Evolutionary conservation across 2,797 vertebrate genomes (phyloP).

Genomic region (Adrianichthys oophorus): DNA sequence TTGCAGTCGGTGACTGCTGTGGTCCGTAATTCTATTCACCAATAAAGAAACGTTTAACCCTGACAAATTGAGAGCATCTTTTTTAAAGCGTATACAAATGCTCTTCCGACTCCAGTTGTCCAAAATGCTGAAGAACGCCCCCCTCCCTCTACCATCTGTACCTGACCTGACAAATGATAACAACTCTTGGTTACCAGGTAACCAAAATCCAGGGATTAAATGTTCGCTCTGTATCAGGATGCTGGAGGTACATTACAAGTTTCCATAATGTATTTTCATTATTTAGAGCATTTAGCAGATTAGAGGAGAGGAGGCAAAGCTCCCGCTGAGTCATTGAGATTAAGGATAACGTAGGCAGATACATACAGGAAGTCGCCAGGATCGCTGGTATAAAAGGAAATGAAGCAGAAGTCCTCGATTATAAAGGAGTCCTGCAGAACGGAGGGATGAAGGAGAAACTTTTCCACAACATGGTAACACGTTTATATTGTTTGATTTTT

Average conservation of each 20-base stretch:
- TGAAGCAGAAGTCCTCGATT: constrained; percentile 19
- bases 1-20: too few species aligned
- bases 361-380: constrained; percentile 55
- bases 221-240: constrained; percentile 47
- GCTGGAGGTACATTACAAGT: constrained; percentile 60
- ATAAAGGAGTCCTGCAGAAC: constrained; percentile 28
- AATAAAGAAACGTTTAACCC: neutral
- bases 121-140: constrained; percentile 15
- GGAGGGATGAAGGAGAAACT: constrained; percentile 41
- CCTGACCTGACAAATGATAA: constrained; percentile 45
- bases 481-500: neutral
- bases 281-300: constrained; percentile 61
- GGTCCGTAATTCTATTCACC: neutral
- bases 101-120: neutral
- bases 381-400: constrained; percentile 67
- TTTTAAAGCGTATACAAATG: constrained; percentile 1
- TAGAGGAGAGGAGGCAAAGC: constrained; percentile 50
- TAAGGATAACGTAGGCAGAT: constrained; percentile 64
- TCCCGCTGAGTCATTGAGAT: constrained; percentile 58
- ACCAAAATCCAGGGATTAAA: constrained; percentile 63
- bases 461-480: constrained; percentile 52
- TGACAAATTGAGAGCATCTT: neutral
- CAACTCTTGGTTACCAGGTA: constrained; percentile 56
- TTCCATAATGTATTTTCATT: constrained; percentile 50
- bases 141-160: constrained; percentile 27